These are phyloP conservation scores for Botrylloides violaceus DNA, from an alignment of 23 tunicate genomes.

Conservation along the genomic window DNA sequence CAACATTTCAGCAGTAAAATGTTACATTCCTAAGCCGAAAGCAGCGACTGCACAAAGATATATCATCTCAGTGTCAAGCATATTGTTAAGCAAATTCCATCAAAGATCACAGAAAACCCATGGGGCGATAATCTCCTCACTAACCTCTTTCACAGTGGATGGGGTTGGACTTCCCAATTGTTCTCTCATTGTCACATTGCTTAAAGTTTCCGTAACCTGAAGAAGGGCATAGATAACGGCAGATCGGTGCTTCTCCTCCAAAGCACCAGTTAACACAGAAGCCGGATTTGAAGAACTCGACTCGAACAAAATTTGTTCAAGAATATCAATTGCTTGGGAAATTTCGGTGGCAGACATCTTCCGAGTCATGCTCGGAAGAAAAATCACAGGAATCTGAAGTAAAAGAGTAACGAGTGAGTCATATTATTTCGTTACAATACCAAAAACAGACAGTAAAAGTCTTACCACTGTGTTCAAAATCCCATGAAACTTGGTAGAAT, in stretches of 20 bases:
- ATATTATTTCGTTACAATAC: too few species aligned
- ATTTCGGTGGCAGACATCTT: conserved; percentile 14
- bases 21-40: background rate
- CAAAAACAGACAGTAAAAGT: too few species aligned
- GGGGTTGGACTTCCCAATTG: background rate
- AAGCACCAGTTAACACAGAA: background rate
- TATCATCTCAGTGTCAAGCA: background rate
- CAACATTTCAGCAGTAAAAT: background rate
- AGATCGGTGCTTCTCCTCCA: conserved; percentile 19
- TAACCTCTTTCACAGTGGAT: conserved; percentile 11
- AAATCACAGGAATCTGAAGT: conserved; percentile 12
- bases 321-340: background rate
- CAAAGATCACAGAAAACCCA: too few species aligned
- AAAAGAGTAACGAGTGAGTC: too few species aligned
- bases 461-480: conserved; percentile 21
- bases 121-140: background rate
- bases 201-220: background rate
- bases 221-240: conserved; percentile 8
- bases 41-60: background rate
- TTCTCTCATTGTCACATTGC: background rate
- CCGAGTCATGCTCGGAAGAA: conserved; percentile 17
- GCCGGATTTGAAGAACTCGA: background rate
- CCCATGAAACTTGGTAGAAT: background rate
- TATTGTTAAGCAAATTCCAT: background rate
- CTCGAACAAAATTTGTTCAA: conserved; percentile 6